Conservation (phyloP, 1,140 invertebrate species). For the Lasioglossum albipes region DNA sequence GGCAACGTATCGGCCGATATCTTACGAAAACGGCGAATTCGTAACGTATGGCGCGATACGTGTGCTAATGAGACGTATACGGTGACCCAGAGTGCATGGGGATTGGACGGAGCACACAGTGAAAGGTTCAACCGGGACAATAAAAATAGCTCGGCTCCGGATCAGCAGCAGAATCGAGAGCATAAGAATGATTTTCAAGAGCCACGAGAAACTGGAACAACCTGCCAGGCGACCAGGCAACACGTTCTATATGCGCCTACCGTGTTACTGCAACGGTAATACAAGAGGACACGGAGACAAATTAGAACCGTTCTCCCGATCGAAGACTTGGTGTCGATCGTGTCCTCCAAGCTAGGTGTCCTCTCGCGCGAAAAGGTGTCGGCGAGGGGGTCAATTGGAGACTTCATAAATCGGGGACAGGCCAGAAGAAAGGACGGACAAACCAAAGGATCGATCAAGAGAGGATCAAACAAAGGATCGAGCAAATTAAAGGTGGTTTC, state of each 20-base stretch:
- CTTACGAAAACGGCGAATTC: background rate
- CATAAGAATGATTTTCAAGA: constrained; percentile 41
- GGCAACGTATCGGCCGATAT: background rate
- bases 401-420: no score
- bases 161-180: constrained; percentile 18
- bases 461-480: background rate
- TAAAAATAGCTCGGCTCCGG: constrained; percentile 28
- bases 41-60: background rate
- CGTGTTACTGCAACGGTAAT: constrained; percentile 34
- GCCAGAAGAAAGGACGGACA: no score
- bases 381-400: no score
- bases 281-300: constrained; percentile 31
- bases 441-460: no score
- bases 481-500: no score
- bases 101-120: constrained; percentile 8
- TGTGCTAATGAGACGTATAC: background rate
- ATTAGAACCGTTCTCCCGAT: constrained; percentile 18
- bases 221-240: constrained; percentile 19
- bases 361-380: background rate
- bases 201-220: constrained; percentile 39
- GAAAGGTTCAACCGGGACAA: constrained; percentile 31
- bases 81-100: background rate
- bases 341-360: no score
- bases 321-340: constrained; percentile 1
- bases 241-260: constrained; percentile 7